Evolutionary conservation across 2,888 invertebrate genomes (phyloP), one percentile per base, ranked within the genome.

Genomic region (Hydropsyche betteni): DNA sequence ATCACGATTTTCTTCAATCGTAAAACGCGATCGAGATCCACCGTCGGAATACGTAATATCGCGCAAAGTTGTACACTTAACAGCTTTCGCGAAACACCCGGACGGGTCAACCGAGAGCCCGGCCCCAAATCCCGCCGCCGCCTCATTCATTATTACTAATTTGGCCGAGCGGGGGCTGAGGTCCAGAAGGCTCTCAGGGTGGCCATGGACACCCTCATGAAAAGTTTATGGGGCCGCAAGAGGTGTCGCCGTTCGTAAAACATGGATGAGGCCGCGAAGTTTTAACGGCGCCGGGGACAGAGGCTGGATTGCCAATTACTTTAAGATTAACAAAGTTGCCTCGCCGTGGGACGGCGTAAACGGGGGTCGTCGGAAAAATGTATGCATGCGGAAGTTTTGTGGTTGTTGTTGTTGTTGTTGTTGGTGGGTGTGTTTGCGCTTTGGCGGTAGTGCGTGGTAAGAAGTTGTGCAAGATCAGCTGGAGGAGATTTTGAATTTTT

Each of bases 311-410:
- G 78, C 71, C 78, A 78, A 78, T 78, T 78, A 78, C 78, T 75
- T 75, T 78, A 76, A 78, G 78, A 76, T 78, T 78, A 78, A 78
- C 76, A 76, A 78, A 78, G 78, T 78, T 76, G 70, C 16, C 16
- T 38, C 74, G 3, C 74, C 53, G 16, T 51, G 74, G 72, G 76
- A 72, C 38, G 38, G 44, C 0, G 10, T 44, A 44, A 44, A 44
- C 44, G 10, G 44, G 44, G 44, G 10, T 4, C 10, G 44, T 44
- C 3, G 44, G 44, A 44, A 44, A 44, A 44, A 44, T 44, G 44
- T 44, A 10, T 44, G 44, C 44, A 44, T 44, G 3, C 6, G 44
- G 44, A 44, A 44, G 7, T 44, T 44, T 44, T 44, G 44, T 10
- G 44, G 44, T 1, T 24, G 24, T 24, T 24, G 24, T 24, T 24